Evolutionary conservation across 2,113 vertebrate species (phyloP), one percentile per base, ranked within the genome.

Genomic region (Macheiramphus alcinus): DNA sequence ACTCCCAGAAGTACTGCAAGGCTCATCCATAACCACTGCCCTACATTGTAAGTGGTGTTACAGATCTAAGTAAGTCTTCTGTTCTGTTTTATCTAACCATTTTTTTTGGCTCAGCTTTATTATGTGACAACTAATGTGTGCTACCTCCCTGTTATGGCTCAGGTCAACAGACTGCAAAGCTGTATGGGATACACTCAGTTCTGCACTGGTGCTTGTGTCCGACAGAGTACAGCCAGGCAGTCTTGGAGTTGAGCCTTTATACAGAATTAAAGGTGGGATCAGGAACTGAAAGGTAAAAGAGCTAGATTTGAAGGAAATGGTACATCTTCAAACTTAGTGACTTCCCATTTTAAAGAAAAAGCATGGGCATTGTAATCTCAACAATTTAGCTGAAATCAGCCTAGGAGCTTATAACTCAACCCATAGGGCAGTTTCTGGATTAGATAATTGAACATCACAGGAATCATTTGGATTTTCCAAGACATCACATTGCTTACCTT

Each of bases 101-200:
- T 68, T 87, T n/a, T n/a, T 82, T 90, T 83, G 7, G 2, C 14
- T 48, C 74, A 84, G 34, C 7, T 93, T 82, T 92, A 14, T 66
- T 68, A 58, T 14, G 15, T 72, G 66, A 50, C 50, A 85, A 20
- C 23, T 32, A 45, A 78, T 25, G 15, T 32, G 14, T 6, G 7
- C 6, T 42, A 8, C 9, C 6, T 63, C 52, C 7, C 13, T 18
- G 9, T 11, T 73, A 43, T 5, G 21, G 17, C 31, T 89, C 42
- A 55, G n/a, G 32, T 59, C 29, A 34, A 12, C 21, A 42, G 25
- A 48, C 18, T n/a, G 26, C 8, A 27, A 32, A 56, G 11, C 26
- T 42, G 1, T 12, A 13, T 11, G 11, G 21, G 43, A 32, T 21
- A 11, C 0, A 0, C 11, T 92, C 31, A 4, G 40, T 42, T 45